A percentile compares a stretch with the other conserved stretches of the same genome.
These are phyloP conservation scores for Sicus ferrugineus DNA, from an alignment of 2,888 invertebrate species.

Conservation along the genomic window DNA sequence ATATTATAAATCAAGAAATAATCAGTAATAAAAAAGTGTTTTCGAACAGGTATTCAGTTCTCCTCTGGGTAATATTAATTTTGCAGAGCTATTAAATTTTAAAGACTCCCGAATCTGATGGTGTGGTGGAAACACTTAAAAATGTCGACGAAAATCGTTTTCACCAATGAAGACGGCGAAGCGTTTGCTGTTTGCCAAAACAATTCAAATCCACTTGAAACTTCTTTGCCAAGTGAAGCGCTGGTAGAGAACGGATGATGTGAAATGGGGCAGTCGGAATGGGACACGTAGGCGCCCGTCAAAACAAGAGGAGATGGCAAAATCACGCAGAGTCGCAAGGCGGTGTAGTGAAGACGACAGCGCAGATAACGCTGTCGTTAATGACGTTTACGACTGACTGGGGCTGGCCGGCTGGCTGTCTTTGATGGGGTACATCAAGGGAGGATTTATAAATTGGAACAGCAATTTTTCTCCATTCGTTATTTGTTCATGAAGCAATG, in stretches of 20 bases:
- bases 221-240: slow-evolving; percentile 29
- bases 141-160: not conserved
- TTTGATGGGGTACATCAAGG: not conserved
- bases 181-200: not conserved
- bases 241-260: slow-evolving; percentile 3
- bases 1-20: too few species aligned
- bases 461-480: not conserved
- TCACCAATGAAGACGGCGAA: not conserved
- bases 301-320: not conserved
- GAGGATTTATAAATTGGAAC: not conserved
- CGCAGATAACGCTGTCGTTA: not conserved
- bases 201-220: slow-evolving; percentile 28
- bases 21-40: too few species aligned
- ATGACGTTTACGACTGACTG: not conserved
- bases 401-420: not conserved
- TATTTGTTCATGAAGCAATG: not conserved
- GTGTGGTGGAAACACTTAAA: not conserved
- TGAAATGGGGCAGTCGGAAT: not conserved
- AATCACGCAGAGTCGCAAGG: not conserved
- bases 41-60: too few species aligned
- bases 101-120: not conserved
- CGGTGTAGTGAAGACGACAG: not conserved
- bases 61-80: too few species aligned
- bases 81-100: too few species aligned
- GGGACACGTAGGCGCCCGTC: not conserved